Conservation (phyloP, 2,113 vertebrate genomes). For the Paratilapia polleni region DNA sequence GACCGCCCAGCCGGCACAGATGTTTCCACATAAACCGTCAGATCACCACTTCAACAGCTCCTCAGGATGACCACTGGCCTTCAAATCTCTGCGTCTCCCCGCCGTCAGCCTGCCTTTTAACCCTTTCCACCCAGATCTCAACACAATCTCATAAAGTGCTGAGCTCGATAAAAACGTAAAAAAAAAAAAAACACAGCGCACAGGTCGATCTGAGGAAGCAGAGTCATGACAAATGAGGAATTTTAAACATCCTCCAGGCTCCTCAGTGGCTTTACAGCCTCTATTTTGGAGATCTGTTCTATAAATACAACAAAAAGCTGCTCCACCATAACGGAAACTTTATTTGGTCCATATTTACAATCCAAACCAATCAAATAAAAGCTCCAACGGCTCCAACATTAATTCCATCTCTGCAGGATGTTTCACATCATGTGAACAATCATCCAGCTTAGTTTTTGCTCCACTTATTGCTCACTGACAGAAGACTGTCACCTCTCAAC, state of each 20-base stretch:
- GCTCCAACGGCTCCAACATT: not conserved
- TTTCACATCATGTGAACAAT: too few relatives aligned
- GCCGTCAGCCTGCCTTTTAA: not conserved
- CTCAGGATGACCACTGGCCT: not conserved
- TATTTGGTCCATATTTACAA: not conserved
- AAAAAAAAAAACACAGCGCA: not conserved
- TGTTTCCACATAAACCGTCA: slow-evolving; percentile 17
- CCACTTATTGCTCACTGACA: too few relatives aligned
- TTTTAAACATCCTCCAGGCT: not conserved
- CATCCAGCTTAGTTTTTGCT: too few relatives aligned
- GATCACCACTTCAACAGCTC: slow-evolving; percentile 30
- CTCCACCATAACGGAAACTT: not conserved
- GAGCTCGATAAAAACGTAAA: not conserved
- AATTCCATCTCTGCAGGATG: not conserved
- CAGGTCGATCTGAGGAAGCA: not conserved
- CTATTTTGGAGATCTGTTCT: not conserved
- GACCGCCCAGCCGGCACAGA: slow-evolving; percentile 35
- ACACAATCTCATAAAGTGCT: not conserved
- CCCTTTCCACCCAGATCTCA: not conserved
- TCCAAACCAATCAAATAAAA: not conserved
- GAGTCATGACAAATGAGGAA: not conserved
- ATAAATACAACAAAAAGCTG: not conserved
- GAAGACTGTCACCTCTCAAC: not conserved
- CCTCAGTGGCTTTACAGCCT: not conserved
- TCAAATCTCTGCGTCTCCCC: not conserved